A percentile compares a stretch with the other conserved stretches of the same genome.
phyloP scores from a whole-genome alignment of 2,113 vertebrate genomes.

The Oncorhynchus clarkii region DNA sequence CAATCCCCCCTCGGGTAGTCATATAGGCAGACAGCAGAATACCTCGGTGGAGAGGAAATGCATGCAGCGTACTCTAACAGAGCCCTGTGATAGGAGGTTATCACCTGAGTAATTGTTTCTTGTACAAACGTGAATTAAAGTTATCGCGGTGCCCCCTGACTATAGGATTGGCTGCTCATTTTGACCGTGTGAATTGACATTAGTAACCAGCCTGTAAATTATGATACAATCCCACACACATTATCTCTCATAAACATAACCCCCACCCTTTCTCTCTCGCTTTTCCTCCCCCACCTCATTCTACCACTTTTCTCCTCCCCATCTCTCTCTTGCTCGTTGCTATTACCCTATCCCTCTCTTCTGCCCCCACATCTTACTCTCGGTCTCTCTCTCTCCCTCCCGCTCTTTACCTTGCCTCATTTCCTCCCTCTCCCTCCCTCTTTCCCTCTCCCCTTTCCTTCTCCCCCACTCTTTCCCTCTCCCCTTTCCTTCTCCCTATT shows the following conservation, averaged over 20 bases:
- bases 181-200: slow-evolving; percentile 71
- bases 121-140: slow-evolving; percentile 73
- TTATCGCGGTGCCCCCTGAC: slow-evolving; percentile 70
- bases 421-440: slow-evolving; percentile 5
- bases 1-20: slow-evolving; percentile 62
- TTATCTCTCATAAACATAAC: slow-evolving; percentile 52
- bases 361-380: background rate
- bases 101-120: slow-evolving; percentile 68
- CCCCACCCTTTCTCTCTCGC: slow-evolving; percentile 6
- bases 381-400: slow-evolving; percentile 17
- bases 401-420: slow-evolving; percentile 19
- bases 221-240: slow-evolving; percentile 68
- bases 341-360: background rate
- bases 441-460: background rate
- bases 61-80: slow-evolving; percentile 26
- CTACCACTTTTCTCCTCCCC: background rate
- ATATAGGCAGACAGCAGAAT: slow-evolving; percentile 4
- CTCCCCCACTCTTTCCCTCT: slow-evolving; percentile 2
- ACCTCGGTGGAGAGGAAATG: background rate
- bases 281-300: slow-evolving; percentile 4
- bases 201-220: slow-evolving; percentile 69
- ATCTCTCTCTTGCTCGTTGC: slow-evolving; percentile 8
- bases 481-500: background rate
- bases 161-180: slow-evolving; percentile 70
- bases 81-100: slow-evolving; percentile 60